Evolutionary conservation across 2,113 vertebrate species (phyloP).

Genomic region (Festucalex cinctus): DNA sequence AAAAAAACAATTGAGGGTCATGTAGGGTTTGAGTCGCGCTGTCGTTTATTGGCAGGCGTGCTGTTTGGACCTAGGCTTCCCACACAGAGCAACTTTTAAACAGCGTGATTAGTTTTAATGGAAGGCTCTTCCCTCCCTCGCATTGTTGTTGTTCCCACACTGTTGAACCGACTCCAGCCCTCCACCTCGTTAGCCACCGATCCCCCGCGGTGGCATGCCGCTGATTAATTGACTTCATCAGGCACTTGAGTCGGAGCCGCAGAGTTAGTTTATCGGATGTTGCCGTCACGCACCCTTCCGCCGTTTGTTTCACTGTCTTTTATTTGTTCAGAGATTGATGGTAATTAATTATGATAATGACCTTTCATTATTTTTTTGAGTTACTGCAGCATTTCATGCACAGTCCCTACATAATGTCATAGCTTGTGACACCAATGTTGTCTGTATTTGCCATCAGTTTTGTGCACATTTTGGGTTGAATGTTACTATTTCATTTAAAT

Average conservation of each 20-base stretch:
- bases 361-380: too few relatives aligned
- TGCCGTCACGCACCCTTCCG: slow-evolving; percentile 30
- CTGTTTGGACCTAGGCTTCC: slow-evolving; percentile 38
- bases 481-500: too few relatives aligned
- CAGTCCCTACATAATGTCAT: too few relatives aligned
- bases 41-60: slow-evolving; percentile 13
- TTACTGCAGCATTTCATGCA: too few relatives aligned
- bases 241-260: not conserved
- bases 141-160: slow-evolving; percentile 40
- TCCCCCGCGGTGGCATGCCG: slow-evolving; percentile 6
- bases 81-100: slow-evolving; percentile 33
- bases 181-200: slow-evolving; percentile 13
- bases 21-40: not conserved
- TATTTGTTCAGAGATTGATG: not conserved
- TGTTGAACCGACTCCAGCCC: not conserved
- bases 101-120: slow-evolving; percentile 49
- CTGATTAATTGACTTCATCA: slow-evolving; percentile 39
- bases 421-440: too few relatives aligned
- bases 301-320: not conserved
- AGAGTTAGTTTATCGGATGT: slow-evolving; percentile 22
- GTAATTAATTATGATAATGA: not conserved
- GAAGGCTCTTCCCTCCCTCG: slow-evolving; percentile 29
- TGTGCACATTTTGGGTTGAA: too few relatives aligned
- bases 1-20: slow-evolving; percentile 8
- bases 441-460: too few relatives aligned